Evolutionary conservation across 2,888 invertebrate genomes (phyloP), one percentile per base, ranked within the genome.

Genomic region (Hylaea fasciaria): DNA sequence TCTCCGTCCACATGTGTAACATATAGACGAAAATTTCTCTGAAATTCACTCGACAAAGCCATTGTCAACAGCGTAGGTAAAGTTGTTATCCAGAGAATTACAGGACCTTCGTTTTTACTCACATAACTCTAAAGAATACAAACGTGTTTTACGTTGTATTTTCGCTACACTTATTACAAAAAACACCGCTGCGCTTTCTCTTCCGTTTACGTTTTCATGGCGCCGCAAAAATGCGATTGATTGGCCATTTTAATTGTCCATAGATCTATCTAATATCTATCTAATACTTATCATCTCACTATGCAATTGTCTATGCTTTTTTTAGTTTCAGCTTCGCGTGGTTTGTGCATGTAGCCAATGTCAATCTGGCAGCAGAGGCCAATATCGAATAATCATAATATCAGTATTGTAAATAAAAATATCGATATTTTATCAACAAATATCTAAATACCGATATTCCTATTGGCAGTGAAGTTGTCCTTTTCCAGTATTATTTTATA

Each of bases 1-100:
- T 95, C 94, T 51, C 94, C 93, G 75, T 96, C 95, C 65, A 96
- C 93, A 86, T 94, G 94, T 64, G 95, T 96, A 74, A 95, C 93
- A 69, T 89, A 93, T 48, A 94, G 84, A 44, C 82, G 83, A 84
- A 91, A 89, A 76, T 82, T 71, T 75, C 87, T 82, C 68, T 82
- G 72, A 64, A 69, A 69, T 77, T 91, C 91, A 62, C 74, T 69
- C 68, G 82, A 76, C 72, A 84, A 64, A 78, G 89, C 84, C 91
- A 91, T 90, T 66, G 66, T 81, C 65, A 39, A 32, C 39, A 16
- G n/a, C 51, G 28, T 43, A 46, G 17, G 57, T 64, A 64, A 64
- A 62, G 59, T 66, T 40, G 61, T 39, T 57, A 63, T 57, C 50
- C 62, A 55, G 46, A 22, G 62, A 50, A 45, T 57, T 63, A 66